A percentile compares a stretch with the other conserved stretches of the same genome.
Conservation (phyloP, 2,797 vertebrate species). For the Alosa sapidissima region DNA sequence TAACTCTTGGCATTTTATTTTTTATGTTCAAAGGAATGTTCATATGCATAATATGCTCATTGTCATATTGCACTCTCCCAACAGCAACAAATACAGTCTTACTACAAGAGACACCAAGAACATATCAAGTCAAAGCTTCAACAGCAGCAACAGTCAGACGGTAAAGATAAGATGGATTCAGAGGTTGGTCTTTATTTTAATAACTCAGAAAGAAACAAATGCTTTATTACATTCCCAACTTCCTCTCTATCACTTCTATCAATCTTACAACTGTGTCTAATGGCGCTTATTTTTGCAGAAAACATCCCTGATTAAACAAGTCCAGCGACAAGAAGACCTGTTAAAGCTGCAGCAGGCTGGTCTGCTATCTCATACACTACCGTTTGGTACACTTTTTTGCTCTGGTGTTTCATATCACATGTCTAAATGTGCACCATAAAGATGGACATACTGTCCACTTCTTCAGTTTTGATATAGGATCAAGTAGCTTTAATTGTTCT, state of each 20-base stretch:
- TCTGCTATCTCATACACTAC: background rate
- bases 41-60: background rate
- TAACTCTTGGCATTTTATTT: no score
- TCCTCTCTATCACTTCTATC: no score
- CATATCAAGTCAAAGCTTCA: background rate
- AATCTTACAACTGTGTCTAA: background rate
- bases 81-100: background rate
- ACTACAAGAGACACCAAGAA: slow-evolving; percentile 18
- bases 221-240: background rate
- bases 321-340: background rate
- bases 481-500: no score
- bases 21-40: no score
- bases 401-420: background rate
- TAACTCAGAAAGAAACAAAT: background rate
- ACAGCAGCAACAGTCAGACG: background rate
- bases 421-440: background rate
- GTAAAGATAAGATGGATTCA: background rate
- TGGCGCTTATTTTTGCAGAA: background rate
- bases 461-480: background rate
- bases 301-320: background rate
- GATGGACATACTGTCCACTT: background rate
- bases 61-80: background rate
- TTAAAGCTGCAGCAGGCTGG: background rate
- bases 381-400: background rate
- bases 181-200: background rate